phyloP scores from a whole-genome alignment of 2,888 invertebrate species.

The Druceiella hillmani region DNA sequence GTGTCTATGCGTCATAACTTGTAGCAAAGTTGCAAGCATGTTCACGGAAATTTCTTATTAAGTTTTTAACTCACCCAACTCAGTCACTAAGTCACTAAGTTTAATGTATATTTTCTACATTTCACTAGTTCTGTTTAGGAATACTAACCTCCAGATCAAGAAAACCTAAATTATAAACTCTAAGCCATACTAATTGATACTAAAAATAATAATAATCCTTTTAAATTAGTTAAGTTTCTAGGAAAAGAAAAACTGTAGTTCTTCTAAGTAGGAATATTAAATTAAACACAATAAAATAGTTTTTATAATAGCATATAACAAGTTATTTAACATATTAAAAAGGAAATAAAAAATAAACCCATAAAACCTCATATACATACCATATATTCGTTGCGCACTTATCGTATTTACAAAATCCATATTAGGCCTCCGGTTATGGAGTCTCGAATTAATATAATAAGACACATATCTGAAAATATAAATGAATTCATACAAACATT shows the following conservation, averaged over 20 bases:
- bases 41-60: too few relatives aligned
- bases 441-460: slow-evolving; percentile 60
- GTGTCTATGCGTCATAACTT: too few relatives aligned
- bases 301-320: slow-evolving; percentile 4
- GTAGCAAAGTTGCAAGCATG: too few relatives aligned
- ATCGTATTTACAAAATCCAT: slow-evolving; percentile 75
- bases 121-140: too few relatives aligned
- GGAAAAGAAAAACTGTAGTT: slow-evolving; percentile 1
- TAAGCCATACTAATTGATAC: too few relatives aligned
- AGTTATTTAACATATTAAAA: not conserved
- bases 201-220: too few relatives aligned
- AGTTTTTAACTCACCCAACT: too few relatives aligned
- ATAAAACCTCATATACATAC: slow-evolving; percentile 39
- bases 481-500: slow-evolving; percentile 1
- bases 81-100: too few relatives aligned
- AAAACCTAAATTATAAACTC: too few relatives aligned
- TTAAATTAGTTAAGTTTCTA: slow-evolving; percentile 1
- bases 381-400: slow-evolving; percentile 78
- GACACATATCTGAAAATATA: slow-evolving; percentile 59
- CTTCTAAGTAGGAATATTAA: slow-evolving; percentile 13
- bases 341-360: not conserved
- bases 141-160: too few relatives aligned
- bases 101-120: too few relatives aligned
- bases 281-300: slow-evolving; percentile 12
- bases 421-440: slow-evolving; percentile 61